phyloP scores from a whole-genome alignment of 2,888 invertebrate species.

The Tridacna gigas region DNA sequence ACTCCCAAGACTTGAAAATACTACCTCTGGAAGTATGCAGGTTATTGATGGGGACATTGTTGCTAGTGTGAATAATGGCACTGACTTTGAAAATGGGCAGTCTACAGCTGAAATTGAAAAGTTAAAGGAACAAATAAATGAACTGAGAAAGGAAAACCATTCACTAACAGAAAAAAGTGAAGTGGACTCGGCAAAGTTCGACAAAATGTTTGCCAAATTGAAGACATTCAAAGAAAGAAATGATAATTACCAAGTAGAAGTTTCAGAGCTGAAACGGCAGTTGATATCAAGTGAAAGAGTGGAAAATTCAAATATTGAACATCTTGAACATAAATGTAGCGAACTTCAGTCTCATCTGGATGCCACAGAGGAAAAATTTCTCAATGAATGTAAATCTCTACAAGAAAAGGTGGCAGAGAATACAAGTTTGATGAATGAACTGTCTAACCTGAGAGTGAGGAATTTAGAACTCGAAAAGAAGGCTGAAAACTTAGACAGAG shows the following conservation, averaged over 20 bases:
- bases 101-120: neutral
- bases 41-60: neutral
- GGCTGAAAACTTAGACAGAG: slow-evolving; percentile 45
- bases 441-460: neutral
- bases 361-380: slow-evolving; percentile 28
- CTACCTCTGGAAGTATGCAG: neutral
- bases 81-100: neutral
- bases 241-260: slow-evolving; percentile 72
- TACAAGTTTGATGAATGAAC: neutral
- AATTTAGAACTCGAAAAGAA: slow-evolving; percentile 48
- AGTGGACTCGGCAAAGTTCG: slow-evolving; percentile 49
- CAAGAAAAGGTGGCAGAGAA: slow-evolving; percentile 19
- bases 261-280: slow-evolving; percentile 50
- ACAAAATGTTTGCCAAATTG: slow-evolving; percentile 90
- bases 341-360: slow-evolving; percentile 30
- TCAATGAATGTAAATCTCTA: slow-evolving; percentile 34
- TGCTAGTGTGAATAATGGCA: neutral
- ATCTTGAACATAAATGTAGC: slow-evolving; percentile 48
- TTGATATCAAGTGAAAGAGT: slow-evolving; percentile 41
- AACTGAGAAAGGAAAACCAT: slow-evolving; percentile 73
- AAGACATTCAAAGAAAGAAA: slow-evolving; percentile 91
- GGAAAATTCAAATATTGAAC: slow-evolving; percentile 38
- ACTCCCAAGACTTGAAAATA: neutral
- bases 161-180: slow-evolving; percentile 33
- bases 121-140: slow-evolving; percentile 17